These are phyloP conservation scores for Meloe dianella DNA, from an alignment of 2,888 invertebrate species.

Conservation along the genomic window DNA sequence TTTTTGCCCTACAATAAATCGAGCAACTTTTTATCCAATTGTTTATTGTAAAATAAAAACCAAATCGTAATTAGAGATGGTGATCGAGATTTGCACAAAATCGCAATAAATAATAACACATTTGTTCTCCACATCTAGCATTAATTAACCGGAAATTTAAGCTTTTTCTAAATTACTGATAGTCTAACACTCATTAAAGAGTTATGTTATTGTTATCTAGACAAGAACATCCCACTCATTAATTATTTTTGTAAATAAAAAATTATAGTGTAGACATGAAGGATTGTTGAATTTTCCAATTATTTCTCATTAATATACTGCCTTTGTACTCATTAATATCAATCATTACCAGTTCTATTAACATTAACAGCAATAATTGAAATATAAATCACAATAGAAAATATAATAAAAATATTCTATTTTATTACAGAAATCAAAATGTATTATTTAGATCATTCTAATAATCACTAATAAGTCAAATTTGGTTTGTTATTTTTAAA, in stretches of 20 bases:
- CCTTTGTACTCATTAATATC: too few relatives aligned
- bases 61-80: too few relatives aligned
- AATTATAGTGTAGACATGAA: neutral
- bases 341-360: too few relatives aligned
- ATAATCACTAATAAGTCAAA: conserved; percentile 5
- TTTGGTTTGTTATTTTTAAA: neutral
- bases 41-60: too few relatives aligned
- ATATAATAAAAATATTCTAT: neutral
- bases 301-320: neutral
- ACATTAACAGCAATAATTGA: neutral
- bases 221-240: neutral
- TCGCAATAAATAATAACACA: neutral
- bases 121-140: too few relatives aligned
- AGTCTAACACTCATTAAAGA: neutral
- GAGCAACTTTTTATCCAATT: too few relatives aligned
- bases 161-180: too few relatives aligned
- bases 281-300: neutral
- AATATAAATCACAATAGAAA: neutral
- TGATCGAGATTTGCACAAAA: too few relatives aligned
- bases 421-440: neutral
- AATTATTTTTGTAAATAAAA: neutral
- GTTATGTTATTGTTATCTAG: neutral
- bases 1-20: too few relatives aligned
- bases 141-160: too few relatives aligned
- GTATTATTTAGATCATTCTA: neutral